A percentile compares a stretch with the other conserved stretches of the same genome.
Conservation (phyloP, 2,888 invertebrate genomes). For the Diaprepes abbreviatus region DNA sequence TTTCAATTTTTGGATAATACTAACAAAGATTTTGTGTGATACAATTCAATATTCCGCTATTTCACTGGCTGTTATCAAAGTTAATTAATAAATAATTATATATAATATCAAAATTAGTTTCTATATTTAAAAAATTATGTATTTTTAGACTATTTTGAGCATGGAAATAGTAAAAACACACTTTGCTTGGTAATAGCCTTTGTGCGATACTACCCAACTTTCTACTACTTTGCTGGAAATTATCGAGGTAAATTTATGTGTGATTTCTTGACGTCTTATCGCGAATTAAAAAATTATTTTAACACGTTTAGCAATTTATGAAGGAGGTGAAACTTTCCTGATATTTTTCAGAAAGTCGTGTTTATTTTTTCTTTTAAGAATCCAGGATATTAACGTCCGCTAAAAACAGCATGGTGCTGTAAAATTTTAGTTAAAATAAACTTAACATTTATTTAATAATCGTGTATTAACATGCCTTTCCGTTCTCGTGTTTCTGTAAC, state of each 20-base stretch:
- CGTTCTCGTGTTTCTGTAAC: too few species aligned
- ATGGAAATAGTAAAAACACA: too few species aligned
- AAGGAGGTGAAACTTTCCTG: background rate
- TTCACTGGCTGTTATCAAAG: too few species aligned
- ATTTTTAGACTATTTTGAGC: too few species aligned
- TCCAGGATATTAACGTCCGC: background rate
- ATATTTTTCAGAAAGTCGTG: background rate
- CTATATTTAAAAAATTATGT: too few species aligned
- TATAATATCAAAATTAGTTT: too few species aligned
- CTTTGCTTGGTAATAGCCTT: too few species aligned
- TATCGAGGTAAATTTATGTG: slow-evolving; percentile 1
- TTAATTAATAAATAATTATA: too few species aligned
- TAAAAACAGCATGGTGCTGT: background rate
- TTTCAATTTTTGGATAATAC: too few species aligned
- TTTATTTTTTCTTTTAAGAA: background rate
- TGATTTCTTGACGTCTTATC: background rate
- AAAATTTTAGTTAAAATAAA: background rate
- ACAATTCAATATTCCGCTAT: too few species aligned
- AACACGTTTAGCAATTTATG: background rate
- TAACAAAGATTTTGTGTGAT: too few species aligned
- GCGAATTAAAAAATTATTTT: background rate
- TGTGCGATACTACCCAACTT: too few species aligned
- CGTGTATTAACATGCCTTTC: background rate
- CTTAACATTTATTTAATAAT: background rate
- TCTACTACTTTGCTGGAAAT: background rate